phyloP scores from a whole-genome alignment of 64 coral and sea anemone species.

The Montipora foliosa region DNA sequence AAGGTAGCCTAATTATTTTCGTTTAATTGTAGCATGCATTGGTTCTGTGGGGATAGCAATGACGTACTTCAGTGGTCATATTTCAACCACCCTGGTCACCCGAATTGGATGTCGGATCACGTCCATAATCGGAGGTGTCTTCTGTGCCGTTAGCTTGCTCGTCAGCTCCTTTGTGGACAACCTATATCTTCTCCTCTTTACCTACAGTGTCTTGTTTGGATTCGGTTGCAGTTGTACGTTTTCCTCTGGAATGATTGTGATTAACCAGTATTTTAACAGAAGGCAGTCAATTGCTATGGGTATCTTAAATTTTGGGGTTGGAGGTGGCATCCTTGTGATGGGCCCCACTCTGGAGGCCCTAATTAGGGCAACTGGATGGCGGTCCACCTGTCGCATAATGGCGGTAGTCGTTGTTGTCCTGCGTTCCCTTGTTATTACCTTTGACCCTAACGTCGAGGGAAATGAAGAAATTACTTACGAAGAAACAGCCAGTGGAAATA shows the following conservation, averaged over 20 bases:
- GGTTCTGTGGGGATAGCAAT: conserved; percentile 47
- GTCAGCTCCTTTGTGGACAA: background rate
- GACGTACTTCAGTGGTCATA: conserved; percentile 3
- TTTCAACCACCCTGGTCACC: background rate
- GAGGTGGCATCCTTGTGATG: conserved; percentile 17
- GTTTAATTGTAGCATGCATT: background rate
- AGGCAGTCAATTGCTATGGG: conserved; percentile 37
- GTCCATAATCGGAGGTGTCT: conserved; percentile 39
- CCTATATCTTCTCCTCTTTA: conserved; percentile 21
- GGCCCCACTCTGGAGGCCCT: conserved; percentile 19
- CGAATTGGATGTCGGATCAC: conserved; percentile 52
- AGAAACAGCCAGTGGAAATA: background rate
- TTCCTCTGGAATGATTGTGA: conserved; percentile 23
- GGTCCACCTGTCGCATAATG: conserved; percentile 5
- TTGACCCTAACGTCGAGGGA: conserved; percentile 18
- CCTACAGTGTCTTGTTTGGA: conserved; percentile 56
- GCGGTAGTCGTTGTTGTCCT: background rate
- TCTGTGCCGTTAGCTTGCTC: background rate
- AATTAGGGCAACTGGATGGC: background rate
- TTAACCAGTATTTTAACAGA: conserved; percentile 33
- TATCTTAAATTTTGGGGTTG: conserved; percentile 14
- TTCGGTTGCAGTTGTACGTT: conserved; percentile 58
- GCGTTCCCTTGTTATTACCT: background rate
- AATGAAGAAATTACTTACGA: background rate
- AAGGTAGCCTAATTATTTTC: background rate